Evolutionary conservation across 2,888 invertebrate genomes (phyloP).

Genomic region (Autographa gamma): DNA sequence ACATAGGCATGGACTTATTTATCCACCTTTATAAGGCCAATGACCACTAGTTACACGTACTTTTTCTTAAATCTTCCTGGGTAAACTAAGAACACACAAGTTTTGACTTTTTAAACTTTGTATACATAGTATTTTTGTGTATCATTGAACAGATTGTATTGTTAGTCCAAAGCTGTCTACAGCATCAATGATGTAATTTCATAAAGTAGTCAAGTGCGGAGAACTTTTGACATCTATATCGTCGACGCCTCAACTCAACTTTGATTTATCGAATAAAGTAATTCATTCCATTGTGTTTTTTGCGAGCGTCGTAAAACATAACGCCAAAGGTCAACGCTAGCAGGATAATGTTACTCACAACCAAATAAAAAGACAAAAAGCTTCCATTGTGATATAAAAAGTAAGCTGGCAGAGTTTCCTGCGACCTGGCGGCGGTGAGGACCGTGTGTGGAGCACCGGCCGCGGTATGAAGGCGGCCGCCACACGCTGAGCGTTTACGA

Average conservation of each 20-base stretch:
- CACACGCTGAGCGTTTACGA: constrained; percentile 72
- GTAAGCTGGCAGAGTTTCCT: constrained; percentile 33
- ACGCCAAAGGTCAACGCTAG: constrained; percentile 72
- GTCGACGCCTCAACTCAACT: constrained; percentile 37
- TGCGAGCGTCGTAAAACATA: constrained; percentile 56
- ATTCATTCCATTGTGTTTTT: constrained; percentile 67
- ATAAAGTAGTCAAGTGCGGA: constrained; percentile 48
- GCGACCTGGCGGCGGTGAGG: constrained; percentile 20
- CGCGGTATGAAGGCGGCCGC: constrained; percentile 26
- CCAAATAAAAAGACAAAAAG: constrained; percentile 61
- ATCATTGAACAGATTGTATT: constrained; percentile 17
- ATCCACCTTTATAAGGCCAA: too few relatives aligned
- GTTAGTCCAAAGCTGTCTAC: constrained; percentile 37
- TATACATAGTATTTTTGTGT: neutral
- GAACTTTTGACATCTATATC: constrained; percentile 50
- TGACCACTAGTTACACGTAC: neutral
- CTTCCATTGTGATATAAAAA: constrained; percentile 65
- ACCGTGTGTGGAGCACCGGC: constrained; percentile 26
- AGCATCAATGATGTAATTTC: constrained; percentile 37
- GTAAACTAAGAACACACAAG: neutral
- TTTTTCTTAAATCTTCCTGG: too few relatives aligned
- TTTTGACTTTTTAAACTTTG: neutral
- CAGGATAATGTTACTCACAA: constrained; percentile 69
- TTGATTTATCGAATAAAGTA: constrained; percentile 62
- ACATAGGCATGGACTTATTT: neutral